A percentile compares a stretch with the other conserved stretches of the same genome.
phyloP scores from a whole-genome alignment of 2,797 vertebrate species.

The Gallinago stenura region DNA sequence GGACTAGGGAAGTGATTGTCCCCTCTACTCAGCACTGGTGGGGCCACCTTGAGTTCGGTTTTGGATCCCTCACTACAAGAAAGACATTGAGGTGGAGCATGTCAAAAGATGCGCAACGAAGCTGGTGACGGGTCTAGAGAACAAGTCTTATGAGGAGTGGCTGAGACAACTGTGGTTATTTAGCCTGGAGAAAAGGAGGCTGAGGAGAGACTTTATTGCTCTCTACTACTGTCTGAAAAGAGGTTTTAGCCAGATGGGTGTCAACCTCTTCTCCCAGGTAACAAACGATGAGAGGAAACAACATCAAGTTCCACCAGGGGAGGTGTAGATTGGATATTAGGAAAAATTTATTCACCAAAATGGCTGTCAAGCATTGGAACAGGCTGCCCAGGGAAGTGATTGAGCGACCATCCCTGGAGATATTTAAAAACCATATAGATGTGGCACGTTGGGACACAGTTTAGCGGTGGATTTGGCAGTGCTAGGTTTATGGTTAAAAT shows the following conservation, averaged over 20 bases:
- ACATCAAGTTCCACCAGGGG: not conserved
- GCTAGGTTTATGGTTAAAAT: not conserved
- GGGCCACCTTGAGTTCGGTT: not conserved
- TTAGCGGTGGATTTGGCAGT: not conserved
- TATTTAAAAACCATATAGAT: not conserved
- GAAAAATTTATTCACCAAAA: not conserved
- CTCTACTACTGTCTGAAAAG: not conserved
- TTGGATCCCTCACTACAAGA: not conserved
- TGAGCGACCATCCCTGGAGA: not conserved
- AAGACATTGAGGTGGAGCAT: not conserved
- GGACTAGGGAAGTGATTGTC: not conserved
- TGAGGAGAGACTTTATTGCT: not conserved
- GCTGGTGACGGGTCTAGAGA: not conserved
- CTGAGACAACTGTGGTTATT: not conserved
- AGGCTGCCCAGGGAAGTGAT: not conserved
- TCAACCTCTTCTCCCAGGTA: not conserved
- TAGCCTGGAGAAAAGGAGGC: not conserved
- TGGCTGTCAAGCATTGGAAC: not conserved
- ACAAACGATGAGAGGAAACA: accelerated
- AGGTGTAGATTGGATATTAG: not conserved
- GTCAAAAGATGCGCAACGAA: not conserved
- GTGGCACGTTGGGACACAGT: not conserved
- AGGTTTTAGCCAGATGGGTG: not conserved
- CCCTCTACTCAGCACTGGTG: not conserved
- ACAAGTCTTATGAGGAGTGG: accelerated